Base-by-base conservation (phyloP, 1,140 invertebrate genomes). In the Drosophila kepulauana region DNA sequence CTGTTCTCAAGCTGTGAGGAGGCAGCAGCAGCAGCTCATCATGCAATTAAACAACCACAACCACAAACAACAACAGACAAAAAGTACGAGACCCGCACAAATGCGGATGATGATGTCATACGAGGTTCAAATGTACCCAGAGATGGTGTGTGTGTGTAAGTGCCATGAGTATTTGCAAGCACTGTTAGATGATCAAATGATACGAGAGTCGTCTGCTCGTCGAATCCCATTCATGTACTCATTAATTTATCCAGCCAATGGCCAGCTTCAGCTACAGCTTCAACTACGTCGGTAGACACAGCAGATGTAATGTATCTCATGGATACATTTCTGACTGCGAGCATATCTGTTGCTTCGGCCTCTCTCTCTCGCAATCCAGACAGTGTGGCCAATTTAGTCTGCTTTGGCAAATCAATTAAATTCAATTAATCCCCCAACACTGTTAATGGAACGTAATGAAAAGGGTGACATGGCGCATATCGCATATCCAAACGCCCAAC, bases 331-430 rank as follows among this genome's bases (percentile, higher is more conserved):
- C 28, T 48, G 41, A n/a, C 38, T 45, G 54, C 1, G 11, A 4
- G 15, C 20, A 20, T 81, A 70, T 74, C 82, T 78, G 79, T 75
- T 85, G 81, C 75, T 61, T 56, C 46, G 75, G 68, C 68, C 20
- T 25, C 3, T 25, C 25, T 35, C 25, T 35, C 46, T 38, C 49
- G 5, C 62, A 91, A 91, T 91, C 86, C 89, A 90, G 90, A 92
- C 91, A 89, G 73, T 91, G 82, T 81, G 91, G 91, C 87, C 91
- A 92, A 92, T 92, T 92, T 91, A 88, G 91, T 82, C 87, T 92
- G 91, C 91, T 92, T 92, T 92, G 91, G 91, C 91, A 92, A 92
- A 92, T 92, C 91, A 92, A 92, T 92, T 92, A 92, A 92, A 92
- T 92, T 92, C 91, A 92, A 92, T 92, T 92, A 92, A 92, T 92